These are phyloP conservation scores for Osmerus eperlanus DNA, from an alignment of 2,113 vertebrate species.

Conservation along the genomic window DNA sequence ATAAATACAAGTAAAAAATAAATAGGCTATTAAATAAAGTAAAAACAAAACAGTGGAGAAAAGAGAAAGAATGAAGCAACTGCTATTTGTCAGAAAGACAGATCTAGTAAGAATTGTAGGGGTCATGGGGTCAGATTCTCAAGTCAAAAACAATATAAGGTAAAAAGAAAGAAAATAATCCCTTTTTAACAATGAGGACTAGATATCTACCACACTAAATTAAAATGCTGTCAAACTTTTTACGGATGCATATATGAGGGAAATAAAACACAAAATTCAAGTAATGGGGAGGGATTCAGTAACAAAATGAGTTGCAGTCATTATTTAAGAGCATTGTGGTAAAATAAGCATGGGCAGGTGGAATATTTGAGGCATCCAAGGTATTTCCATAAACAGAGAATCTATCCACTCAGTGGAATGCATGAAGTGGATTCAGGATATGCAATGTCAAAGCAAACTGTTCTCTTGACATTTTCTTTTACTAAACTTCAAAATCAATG, in stretches of 20 bases:
- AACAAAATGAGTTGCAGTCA: conserved; percentile 67
- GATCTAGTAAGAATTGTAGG: conserved; percentile 23
- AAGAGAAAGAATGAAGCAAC: conserved; percentile 40
- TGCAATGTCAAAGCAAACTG: conserved; percentile 12
- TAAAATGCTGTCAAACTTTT: conserved; percentile 32
- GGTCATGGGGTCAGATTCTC: conserved; percentile 35
- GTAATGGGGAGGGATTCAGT: conserved; percentile 61
- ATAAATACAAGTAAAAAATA: conserved; percentile 80
- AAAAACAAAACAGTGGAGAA: conserved; percentile 62
- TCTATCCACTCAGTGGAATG: conserved; percentile 31
- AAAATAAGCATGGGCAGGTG: not conserved
- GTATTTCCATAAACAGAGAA: conserved; percentile 36
- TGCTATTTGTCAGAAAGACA: conserved; percentile 36
- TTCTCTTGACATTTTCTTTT: too few species aligned
- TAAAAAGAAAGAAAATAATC: conserved; percentile 50
- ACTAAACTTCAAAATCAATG: too few species aligned
- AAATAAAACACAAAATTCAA: conserved; percentile 59
- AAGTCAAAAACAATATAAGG: conserved; percentile 43
- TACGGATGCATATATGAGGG: not conserved
- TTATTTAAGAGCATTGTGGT: conserved; percentile 51
- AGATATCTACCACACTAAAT: conserved; percentile 40
- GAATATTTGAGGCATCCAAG: not conserved
- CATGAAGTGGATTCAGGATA: not conserved
- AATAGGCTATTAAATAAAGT: conserved; percentile 80
- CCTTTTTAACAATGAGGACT: conserved; percentile 51